These are phyloP conservation scores for Epinephelus cyanopodus DNA, from an alignment of 2,113 vertebrate genomes.

Conservation along the genomic window DNA sequence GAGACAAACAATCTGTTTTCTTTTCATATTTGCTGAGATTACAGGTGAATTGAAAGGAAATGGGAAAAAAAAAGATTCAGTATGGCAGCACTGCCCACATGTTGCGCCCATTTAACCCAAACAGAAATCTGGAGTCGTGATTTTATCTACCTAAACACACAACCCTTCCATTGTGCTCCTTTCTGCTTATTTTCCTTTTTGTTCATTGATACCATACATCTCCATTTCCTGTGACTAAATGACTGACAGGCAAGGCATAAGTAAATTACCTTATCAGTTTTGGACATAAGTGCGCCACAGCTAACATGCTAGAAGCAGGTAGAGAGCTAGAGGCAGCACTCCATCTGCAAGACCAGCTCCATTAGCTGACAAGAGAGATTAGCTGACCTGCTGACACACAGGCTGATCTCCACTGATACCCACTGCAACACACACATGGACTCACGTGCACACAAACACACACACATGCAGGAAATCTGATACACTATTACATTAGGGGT, in stretches of 20 bases:
- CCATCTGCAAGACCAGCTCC: constrained; percentile 66
- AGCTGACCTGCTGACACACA: constrained; percentile 79
- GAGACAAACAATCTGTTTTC: neutral
- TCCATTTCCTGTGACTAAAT: constrained; percentile 32
- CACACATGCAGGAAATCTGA: constrained; percentile 62
- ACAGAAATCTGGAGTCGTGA: neutral
- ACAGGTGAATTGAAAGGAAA: constrained; percentile 14
- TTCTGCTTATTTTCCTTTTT: neutral
- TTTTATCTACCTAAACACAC: neutral
- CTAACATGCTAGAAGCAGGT: constrained; percentile 49
- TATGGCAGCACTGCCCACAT: neutral
- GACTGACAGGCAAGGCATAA: constrained; percentile 49
- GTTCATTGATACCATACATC: constrained; percentile 11
- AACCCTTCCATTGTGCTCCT: neutral
- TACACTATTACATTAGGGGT: constrained; percentile 53
- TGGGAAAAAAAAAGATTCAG: neutral
- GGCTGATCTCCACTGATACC: constrained; percentile 69
- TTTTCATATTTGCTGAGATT: neutral
- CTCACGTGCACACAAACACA: constrained; percentile 8
- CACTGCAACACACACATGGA: constrained; percentile 39
- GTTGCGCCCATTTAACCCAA: neutral
- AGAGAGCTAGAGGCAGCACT: constrained; percentile 57
- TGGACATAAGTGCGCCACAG: constrained; percentile 55
- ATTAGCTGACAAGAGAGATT: constrained; percentile 79
- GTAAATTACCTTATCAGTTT: constrained; percentile 58